Evolutionary conservation across 2,797 vertebrate genomes (phyloP).

Genomic region (Hemibagrus guttatus): DNA sequence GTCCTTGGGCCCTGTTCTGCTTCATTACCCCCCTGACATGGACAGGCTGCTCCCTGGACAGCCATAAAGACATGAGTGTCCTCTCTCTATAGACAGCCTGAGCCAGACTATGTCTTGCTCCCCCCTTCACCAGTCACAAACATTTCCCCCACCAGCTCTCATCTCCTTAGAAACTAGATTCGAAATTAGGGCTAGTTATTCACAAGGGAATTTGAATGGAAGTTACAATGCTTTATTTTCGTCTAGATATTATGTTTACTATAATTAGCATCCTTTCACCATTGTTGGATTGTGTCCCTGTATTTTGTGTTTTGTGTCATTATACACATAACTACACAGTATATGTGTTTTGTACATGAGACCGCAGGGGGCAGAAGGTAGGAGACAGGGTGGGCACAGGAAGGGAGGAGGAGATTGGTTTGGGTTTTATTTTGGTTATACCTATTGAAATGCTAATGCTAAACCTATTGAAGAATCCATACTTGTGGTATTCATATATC

Average conservation of each 20-base stretch:
- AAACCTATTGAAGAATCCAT: too few species aligned
- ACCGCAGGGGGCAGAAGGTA: too few species aligned
- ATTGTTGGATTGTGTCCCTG: too few species aligned
- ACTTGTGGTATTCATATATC: background rate
- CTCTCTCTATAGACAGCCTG: slow-evolving; percentile 49
- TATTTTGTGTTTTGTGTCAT: too few species aligned
- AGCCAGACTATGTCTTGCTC: slow-evolving; percentile 65
- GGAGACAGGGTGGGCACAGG: too few species aligned
- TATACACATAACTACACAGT: too few species aligned
- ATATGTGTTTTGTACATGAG: too few species aligned
- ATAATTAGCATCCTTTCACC: too few species aligned
- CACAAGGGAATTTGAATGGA: slow-evolving; percentile 8
- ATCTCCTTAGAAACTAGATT: slow-evolving; percentile 33
- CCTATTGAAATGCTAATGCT: too few species aligned
- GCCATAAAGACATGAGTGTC: slow-evolving; percentile 75
- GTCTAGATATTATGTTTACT: too few species aligned
- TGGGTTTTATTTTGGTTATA: too few species aligned
- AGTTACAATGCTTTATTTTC: background rate
- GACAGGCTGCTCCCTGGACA: slow-evolving; percentile 75
- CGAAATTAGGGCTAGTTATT: slow-evolving; percentile 3
- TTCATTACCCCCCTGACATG: slow-evolving; percentile 76
- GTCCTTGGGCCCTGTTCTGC: slow-evolving; percentile 79
- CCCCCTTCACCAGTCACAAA: slow-evolving; percentile 24
- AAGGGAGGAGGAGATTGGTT: too few species aligned
- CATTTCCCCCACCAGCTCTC: slow-evolving; percentile 28